Percentiles rank a stretch among this genome's conserved stretches.
Evolutionary conservation across 2,888 invertebrate genomes (phyloP).

Genomic region (Clostera curtula): DNA sequence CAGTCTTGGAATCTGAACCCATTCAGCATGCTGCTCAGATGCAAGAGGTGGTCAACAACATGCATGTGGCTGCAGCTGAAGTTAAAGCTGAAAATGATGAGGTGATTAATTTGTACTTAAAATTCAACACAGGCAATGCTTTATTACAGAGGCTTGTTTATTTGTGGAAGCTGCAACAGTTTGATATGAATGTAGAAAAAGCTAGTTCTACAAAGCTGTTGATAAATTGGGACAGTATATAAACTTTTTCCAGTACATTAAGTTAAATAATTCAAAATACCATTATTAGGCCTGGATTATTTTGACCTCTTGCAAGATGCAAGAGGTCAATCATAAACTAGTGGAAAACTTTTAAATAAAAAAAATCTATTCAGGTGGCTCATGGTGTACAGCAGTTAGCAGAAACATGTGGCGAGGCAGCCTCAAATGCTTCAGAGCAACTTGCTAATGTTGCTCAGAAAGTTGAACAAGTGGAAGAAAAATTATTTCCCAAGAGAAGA

Average conservation of each 20-base stretch:
- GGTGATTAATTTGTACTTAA: constrained; percentile 24
- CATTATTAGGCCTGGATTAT: constrained; percentile 1
- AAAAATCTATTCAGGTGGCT: too few relatives aligned
- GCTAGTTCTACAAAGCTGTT: too few relatives aligned
- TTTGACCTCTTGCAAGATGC: too few relatives aligned
- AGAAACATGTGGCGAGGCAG: constrained; percentile 59
- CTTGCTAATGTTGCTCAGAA: constrained; percentile 53
- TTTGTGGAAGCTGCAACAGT: too few relatives aligned
- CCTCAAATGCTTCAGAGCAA: constrained; percentile 51
- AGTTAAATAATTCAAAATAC: background rate
- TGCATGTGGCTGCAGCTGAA: constrained; percentile 53
- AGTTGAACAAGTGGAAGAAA: constrained; percentile 55
- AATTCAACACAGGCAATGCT: too few relatives aligned
- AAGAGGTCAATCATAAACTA: too few relatives aligned
- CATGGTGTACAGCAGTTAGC: constrained; percentile 60
- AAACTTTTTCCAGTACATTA: too few relatives aligned
- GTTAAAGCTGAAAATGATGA: constrained; percentile 52
- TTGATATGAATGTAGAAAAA: too few relatives aligned
- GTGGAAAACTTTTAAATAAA: too few relatives aligned
- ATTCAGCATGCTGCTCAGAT: constrained; percentile 59
- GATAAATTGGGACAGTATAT: too few relatives aligned
- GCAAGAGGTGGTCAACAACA: constrained; percentile 49
- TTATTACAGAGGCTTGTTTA: too few relatives aligned
- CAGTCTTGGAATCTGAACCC: constrained; percentile 60
- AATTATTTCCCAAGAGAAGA: constrained; percentile 51